Conservation (phyloP, 2,797 vertebrate genomes). For the Podarcis siculus region DNA sequence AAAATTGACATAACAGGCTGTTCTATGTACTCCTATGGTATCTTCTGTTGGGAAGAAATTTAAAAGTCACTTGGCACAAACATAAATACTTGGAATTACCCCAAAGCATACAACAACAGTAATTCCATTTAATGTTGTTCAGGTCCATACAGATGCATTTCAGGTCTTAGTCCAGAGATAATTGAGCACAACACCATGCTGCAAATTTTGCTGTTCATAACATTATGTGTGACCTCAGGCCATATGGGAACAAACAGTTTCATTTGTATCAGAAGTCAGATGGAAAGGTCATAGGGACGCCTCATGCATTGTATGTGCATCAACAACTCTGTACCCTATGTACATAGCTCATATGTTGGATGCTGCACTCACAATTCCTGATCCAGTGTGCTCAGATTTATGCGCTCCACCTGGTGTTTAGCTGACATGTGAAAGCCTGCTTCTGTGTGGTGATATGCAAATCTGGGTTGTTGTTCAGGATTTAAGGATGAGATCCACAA, state of each 20-base stretch:
- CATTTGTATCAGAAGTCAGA: not conserved
- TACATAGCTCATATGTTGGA: not conserved
- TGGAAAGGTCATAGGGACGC: not conserved
- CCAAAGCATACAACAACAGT: not conserved
- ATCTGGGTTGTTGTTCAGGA: not conserved
- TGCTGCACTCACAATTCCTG: not conserved
- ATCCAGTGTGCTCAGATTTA: not conserved
- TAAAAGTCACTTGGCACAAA: too few relatives aligned
- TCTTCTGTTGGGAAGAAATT: not conserved
- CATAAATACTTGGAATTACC: not conserved
- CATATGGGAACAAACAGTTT: not conserved
- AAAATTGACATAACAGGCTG: not conserved
- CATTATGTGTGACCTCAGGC: not conserved
- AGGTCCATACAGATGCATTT: not conserved
- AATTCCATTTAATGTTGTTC: not conserved
- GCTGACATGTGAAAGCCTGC: too few relatives aligned
- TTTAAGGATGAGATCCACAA: slow-evolving; percentile 8
- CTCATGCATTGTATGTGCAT: not conserved
- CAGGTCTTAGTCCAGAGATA: not conserved
- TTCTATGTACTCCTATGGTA: not conserved
- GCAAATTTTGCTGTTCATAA: not conserved
- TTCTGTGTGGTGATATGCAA: not conserved
- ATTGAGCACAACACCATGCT: too few relatives aligned
- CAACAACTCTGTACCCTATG: not conserved
- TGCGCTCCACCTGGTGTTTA: not conserved